phyloP scores from a whole-genome alignment of 2,888 invertebrate genomes.

The Melanargia galathea region DNA sequence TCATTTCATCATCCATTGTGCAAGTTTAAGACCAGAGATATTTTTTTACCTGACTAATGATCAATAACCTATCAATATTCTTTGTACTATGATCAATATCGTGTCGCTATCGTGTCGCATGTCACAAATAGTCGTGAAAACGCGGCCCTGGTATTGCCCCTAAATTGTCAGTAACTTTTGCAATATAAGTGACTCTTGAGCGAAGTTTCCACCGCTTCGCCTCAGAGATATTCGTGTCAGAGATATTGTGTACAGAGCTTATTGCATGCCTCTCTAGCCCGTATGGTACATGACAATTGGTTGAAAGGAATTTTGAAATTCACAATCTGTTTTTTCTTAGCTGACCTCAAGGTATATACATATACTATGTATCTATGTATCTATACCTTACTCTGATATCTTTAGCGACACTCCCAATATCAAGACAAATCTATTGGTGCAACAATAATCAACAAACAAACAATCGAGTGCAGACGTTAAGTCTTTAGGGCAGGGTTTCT shows the following conservation, averaged over 20 bases:
- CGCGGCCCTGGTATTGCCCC: conserved; percentile 51
- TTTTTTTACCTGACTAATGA: neutral
- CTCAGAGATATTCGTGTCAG: conserved; percentile 47
- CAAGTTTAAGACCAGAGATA: neutral
- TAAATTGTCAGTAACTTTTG: conserved; percentile 67
- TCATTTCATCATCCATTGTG: no score
- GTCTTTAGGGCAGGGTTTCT: no score
- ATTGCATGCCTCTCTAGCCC: conserved; percentile 41
- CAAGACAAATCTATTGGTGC: no score
- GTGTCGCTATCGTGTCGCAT: conserved; percentile 8
- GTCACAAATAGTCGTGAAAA: conserved; percentile 37
- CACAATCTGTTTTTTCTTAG: neutral
- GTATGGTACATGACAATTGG: conserved; percentile 46
- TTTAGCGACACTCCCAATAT: no score
- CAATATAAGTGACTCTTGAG: conserved; percentile 65
- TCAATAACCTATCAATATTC: no score
- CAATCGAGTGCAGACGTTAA: no score
- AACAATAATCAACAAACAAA: no score
- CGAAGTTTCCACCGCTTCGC: conserved; percentile 62
- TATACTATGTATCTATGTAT: no score
- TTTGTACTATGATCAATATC: neutral
- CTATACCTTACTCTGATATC: no score
- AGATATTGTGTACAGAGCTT: conserved; percentile 43
- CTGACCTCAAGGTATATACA: no score
- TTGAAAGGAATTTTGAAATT: conserved; percentile 49